Percentiles rank a stretch among this genome's conserved stretches.
Conservation (phyloP, 1,140 invertebrate genomes). For the Zaprionus nigranus region DNA sequence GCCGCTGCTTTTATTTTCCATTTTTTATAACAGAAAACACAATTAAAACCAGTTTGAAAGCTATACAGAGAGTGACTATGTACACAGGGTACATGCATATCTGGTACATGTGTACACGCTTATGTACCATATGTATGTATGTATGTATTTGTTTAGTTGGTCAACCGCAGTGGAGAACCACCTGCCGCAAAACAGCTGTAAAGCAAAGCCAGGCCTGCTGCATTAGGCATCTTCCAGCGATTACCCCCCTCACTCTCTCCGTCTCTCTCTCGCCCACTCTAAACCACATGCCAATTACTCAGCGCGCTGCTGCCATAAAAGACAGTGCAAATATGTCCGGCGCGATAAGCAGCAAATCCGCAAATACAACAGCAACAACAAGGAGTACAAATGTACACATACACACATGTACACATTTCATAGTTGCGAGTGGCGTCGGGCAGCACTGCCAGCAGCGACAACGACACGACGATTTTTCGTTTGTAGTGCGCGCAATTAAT, state of each 20-base stretch:
- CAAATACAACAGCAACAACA: slow-evolving; percentile 35
- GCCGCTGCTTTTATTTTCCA: slow-evolving; percentile 24
- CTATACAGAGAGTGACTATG: slow-evolving; percentile 23
- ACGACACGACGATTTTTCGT: slow-evolving; percentile 40
- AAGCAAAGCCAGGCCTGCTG: slow-evolving; percentile 8
- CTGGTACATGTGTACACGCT: not conserved
- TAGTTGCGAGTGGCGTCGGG: slow-evolving; percentile 26
- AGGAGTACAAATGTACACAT: slow-evolving; percentile 20
- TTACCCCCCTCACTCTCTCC: not conserved
- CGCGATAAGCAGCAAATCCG: slow-evolving; percentile 61
- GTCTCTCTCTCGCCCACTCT: not conserved
- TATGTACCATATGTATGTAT: slow-evolving; percentile 22
- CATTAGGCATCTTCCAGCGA: slow-evolving; percentile 19
- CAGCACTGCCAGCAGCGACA: slow-evolving; percentile 13
- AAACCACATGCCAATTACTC: slow-evolving; percentile 51
- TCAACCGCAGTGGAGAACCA: slow-evolving; percentile 44
- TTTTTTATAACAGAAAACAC: slow-evolving; percentile 38
- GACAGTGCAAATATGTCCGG: slow-evolving; percentile 51
- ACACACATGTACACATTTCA: slow-evolving; percentile 6
- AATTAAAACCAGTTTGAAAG: slow-evolving; percentile 77
- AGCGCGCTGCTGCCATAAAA: slow-evolving; percentile 57
- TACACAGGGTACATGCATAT: too few relatives aligned
- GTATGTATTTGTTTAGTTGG: slow-evolving; percentile 54
- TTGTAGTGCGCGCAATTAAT: slow-evolving; percentile 65
- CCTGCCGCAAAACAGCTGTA: slow-evolving; percentile 41